These are phyloP conservation scores for Neoaliturus tenellus DNA, from an alignment of 2,888 invertebrate genomes.

Conservation along the genomic window DNA sequence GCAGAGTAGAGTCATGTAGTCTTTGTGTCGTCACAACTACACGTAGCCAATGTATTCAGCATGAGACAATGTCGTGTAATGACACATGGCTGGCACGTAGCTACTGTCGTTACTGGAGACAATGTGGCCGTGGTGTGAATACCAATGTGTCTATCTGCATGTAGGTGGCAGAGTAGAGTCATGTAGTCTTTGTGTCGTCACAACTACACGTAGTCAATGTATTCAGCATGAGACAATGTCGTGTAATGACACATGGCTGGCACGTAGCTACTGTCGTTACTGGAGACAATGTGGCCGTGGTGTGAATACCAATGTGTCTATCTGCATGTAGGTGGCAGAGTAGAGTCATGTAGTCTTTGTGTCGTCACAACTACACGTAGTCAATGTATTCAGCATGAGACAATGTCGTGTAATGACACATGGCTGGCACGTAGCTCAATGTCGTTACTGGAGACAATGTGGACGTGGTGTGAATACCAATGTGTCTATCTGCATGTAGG, in stretches of 20 bases:
- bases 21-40: too few species aligned
- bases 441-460: conserved; percentile 5
- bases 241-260: not conserved
- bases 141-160: not conserved
- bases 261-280: too few species aligned
- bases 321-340: too few species aligned
- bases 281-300: not conserved
- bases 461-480: not conserved
- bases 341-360: too few species aligned
- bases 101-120: not conserved
- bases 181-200: too few species aligned
- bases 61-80: not conserved
- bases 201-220: not conserved
- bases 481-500: not conserved
- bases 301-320: not conserved
- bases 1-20: not conserved
- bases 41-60: not conserved
- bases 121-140: not conserved
- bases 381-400: not conserved
- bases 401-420: not conserved
- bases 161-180: not conserved
- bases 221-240: not conserved
- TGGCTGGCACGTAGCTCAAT: not conserved
- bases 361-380: not conserved
- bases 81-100: not conserved